Conservation (phyloP, 2,888 invertebrate species). For the Tipula confusa region DNA sequence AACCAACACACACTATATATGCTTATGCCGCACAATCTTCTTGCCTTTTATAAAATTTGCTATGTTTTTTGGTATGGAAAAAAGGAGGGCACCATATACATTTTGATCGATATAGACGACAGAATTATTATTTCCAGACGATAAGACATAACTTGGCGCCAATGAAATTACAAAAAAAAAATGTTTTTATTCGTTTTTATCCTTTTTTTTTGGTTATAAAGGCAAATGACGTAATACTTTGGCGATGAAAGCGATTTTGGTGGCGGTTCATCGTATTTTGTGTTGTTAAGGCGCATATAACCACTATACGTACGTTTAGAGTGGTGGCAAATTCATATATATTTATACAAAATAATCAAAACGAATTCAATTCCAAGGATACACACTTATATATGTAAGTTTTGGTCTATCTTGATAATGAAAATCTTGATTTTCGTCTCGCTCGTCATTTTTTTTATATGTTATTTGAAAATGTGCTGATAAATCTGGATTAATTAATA, state of each 20-base stretch:
- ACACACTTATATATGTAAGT: no score
- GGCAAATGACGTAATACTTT: constrained; percentile 20
- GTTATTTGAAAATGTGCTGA: neutral
- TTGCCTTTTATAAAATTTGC: neutral
- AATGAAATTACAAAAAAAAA: constrained; percentile 15
- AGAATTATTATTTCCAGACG: constrained; percentile 25
- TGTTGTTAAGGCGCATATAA: neutral
- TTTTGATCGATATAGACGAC: constrained; percentile 25
- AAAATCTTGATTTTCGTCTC: neutral
- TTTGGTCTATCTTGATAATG: neutral
- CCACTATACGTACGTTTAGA: neutral
- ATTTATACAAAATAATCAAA: constrained; percentile 6
- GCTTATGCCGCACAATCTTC: neutral
- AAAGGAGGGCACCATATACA: neutral
- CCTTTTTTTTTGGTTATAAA: constrained; percentile 1
- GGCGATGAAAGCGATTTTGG: constrained; percentile 12
- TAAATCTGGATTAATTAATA: constrained; percentile 25
- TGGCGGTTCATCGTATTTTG: neutral
- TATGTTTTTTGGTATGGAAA: neutral
- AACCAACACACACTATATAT: neutral
- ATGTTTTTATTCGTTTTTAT: neutral
- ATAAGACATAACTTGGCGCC: constrained; percentile 25
- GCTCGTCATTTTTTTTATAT: neutral
- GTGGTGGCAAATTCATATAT: constrained; percentile 4
- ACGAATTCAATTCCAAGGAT: constrained; percentile 12